Conservation (phyloP, 2,888 invertebrate species). For the Spicauda simplicius region DNA sequence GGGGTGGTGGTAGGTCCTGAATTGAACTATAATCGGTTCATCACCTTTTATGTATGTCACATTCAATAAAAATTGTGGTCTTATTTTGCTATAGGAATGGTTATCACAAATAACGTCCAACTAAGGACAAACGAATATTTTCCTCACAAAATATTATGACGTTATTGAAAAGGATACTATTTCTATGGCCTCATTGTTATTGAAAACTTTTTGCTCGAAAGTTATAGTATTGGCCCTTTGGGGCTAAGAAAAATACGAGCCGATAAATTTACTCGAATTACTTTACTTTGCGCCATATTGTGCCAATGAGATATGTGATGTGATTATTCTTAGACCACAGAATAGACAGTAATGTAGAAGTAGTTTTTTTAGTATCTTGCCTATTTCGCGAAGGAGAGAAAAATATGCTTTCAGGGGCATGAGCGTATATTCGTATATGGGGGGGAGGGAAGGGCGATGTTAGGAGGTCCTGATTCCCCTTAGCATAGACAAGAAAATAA, state of each 20-base stretch:
- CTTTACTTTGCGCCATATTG: constrained; percentile 34
- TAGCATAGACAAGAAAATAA: too few relatives aligned
- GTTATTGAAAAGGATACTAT: constrained; percentile 17
- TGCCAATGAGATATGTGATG: constrained; percentile 28
- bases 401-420: too few relatives aligned
- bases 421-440: too few relatives aligned
- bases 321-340: constrained; percentile 17
- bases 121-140: too few relatives aligned
- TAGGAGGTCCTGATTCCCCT: too few relatives aligned
- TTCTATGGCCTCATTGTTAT: constrained; percentile 23
- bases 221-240: constrained; percentile 16
- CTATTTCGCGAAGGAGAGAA: background rate
- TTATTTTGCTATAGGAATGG: too few relatives aligned
- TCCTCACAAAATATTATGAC: background rate
- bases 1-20: too few relatives aligned
- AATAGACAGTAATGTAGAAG: background rate
- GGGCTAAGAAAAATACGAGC: constrained; percentile 31
- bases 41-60: too few relatives aligned
- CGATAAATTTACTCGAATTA: constrained; percentile 35
- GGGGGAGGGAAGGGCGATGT: too few relatives aligned
- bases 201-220: constrained; percentile 30
- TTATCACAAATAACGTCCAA: too few relatives aligned
- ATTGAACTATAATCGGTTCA: too few relatives aligned
- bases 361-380: background rate
- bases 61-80: too few relatives aligned